Percentiles rank a stretch among this genome's conserved stretches.
Evolutionary conservation across 2,797 vertebrate genomes (phyloP).

Genomic region (Chaunax sp.): DNA sequence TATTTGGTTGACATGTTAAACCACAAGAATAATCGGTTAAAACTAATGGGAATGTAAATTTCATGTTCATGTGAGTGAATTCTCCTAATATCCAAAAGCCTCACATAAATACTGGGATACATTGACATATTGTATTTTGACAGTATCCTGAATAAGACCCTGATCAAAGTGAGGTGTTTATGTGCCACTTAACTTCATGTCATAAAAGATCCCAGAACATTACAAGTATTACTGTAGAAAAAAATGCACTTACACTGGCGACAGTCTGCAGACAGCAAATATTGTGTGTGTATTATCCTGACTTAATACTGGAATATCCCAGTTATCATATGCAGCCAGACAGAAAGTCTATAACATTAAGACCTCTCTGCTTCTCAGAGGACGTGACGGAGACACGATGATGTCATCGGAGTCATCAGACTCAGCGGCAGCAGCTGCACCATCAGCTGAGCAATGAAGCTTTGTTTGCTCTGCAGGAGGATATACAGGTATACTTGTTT

Average conservation of each 20-base stretch:
- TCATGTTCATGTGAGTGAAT: too few species aligned
- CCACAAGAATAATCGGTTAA: slow-evolving; percentile 1
- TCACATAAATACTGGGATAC: too few species aligned
- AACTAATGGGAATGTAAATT: background rate
- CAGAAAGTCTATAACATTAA: slow-evolving; percentile 47
- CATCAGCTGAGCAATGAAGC: background rate
- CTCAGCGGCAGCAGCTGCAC: slow-evolving; percentile 60
- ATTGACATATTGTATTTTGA: background rate
- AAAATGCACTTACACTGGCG: background rate
- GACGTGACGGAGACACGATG: slow-evolving; percentile 81
- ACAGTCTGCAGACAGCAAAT: slow-evolving; percentile 1
- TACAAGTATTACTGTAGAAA: slow-evolving; percentile 31
- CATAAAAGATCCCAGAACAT: slow-evolving; percentile 5
- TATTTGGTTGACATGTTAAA: slow-evolving; percentile 12
- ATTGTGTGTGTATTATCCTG: slow-evolving; percentile 10
- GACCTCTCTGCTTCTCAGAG: slow-evolving; percentile 76
- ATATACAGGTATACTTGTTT: slow-evolving; percentile 3
- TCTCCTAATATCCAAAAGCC: too few species aligned
- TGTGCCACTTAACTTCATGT: slow-evolving; percentile 15
- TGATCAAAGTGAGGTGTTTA: slow-evolving; percentile 14
- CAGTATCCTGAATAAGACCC: slow-evolving; percentile 4
- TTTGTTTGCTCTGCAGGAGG: slow-evolving; percentile 56
- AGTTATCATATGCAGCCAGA: slow-evolving; percentile 12
- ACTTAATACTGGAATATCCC: slow-evolving; percentile 13
- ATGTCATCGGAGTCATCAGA: slow-evolving; percentile 92